phyloP scores from a whole-genome alignment of 2,797 vertebrate genomes.

The Rhadinocentrus ornatus region DNA sequence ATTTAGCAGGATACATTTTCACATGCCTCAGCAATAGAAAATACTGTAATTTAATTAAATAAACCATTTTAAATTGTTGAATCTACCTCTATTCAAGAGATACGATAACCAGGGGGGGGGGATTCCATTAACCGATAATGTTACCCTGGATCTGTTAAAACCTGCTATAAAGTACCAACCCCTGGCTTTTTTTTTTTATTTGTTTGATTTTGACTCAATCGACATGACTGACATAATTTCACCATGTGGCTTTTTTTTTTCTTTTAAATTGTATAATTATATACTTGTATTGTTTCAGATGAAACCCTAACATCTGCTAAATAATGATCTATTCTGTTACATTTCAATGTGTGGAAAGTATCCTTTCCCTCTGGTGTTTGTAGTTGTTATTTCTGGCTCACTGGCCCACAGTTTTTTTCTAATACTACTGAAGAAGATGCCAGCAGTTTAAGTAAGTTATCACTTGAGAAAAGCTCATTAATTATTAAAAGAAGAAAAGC shows the following conservation, averaged over 20 bases:
- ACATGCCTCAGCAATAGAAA: not conserved
- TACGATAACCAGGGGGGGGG: too few relatives aligned
- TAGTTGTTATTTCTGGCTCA: conserved; percentile 8
- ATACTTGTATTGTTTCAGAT: conserved; percentile 2
- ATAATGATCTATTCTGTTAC: not conserved
- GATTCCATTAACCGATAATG: not conserved
- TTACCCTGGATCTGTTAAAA: not conserved
- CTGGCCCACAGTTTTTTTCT: not conserved
- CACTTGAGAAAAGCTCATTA: conserved; percentile 27
- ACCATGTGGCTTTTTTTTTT: not conserved
- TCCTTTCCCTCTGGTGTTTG: not conserved
- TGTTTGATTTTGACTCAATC: too few relatives aligned
- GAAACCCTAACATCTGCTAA: conserved; percentile 3
- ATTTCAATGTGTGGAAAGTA: conserved; percentile 9
- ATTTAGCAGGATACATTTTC: not conserved
- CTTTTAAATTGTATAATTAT: not conserved
- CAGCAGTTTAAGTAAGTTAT: conserved; percentile 26
- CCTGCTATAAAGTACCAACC: not conserved
- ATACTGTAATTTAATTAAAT: not conserved
- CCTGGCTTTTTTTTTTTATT: not conserved
- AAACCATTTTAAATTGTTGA: not conserved
- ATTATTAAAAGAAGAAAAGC: conserved; percentile 17
- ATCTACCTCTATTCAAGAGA: not conserved
- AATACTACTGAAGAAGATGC: conserved; percentile 20
- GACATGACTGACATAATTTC: too few relatives aligned